phyloP scores from a whole-genome alignment of 2,888 invertebrate genomes.

The Marasmarcha lunaedactyla region DNA sequence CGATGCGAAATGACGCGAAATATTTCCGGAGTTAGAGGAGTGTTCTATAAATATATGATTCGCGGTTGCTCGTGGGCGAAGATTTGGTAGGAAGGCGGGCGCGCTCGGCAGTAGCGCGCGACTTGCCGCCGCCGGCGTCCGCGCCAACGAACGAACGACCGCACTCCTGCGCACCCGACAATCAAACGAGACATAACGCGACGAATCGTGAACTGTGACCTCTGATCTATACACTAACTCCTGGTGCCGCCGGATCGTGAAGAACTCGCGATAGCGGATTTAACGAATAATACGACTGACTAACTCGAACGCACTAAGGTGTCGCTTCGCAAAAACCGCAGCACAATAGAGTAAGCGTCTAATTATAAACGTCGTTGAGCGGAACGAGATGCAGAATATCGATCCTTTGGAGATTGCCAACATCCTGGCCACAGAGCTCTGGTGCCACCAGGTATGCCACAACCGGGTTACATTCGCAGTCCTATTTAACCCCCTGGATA shows the following conservation, averaged over 20 bases:
- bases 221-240: conserved; percentile 32
- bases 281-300: conserved; percentile 67
- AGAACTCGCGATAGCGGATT: conserved; percentile 62
- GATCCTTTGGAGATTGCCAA: conserved; percentile 88
- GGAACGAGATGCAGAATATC: conserved; percentile 68
- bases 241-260: conserved; percentile 34
- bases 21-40: conserved; percentile 69
- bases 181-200: conserved; percentile 25
- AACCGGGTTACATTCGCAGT: no score
- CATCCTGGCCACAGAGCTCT: conserved; percentile 85
- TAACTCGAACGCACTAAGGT: conserved; percentile 66
- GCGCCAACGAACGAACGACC: conserved; percentile 69
- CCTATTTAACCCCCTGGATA: no score
- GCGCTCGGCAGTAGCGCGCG: conserved; percentile 60
- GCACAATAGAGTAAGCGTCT: conserved; percentile 69
- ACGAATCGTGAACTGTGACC: no score
- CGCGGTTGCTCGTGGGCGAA: conserved; percentile 63
- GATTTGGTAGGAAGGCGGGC: conserved; percentile 51
- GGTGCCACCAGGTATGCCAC: conserved; percentile 81
- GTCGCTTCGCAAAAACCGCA: conserved; percentile 69
- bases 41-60: conserved; percentile 68
- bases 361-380: conserved; percentile 63
- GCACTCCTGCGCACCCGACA: conserved; percentile 65
- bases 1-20: conserved; percentile 69
- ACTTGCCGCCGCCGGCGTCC: conserved; percentile 66